Evolutionary conservation across 2,888 invertebrate genomes (phyloP).

Genomic region (Bursaphelenchus okinawaensis): DNA sequence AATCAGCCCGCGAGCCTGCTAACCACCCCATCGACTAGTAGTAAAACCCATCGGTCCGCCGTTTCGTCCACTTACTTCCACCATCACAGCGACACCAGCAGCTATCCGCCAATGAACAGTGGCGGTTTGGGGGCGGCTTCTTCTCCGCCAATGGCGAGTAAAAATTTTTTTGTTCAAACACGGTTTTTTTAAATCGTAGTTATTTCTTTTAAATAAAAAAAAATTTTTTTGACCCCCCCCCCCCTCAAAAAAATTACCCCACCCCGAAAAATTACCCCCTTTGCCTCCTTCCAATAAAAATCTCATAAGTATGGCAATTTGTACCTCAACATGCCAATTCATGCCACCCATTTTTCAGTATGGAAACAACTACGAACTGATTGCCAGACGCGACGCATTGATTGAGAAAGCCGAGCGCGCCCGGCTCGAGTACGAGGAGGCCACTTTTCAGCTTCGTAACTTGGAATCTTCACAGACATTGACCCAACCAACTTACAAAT

Average conservation of each 20-base stretch:
- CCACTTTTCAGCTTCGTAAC: not conserved
- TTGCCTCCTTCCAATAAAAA: no score
- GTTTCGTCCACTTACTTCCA: not conserved
- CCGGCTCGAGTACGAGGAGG: not conserved
- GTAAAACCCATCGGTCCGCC: not conserved
- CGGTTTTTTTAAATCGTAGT: no score
- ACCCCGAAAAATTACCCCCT: no score
- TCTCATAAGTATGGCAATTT: no score
- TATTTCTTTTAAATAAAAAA: no score
- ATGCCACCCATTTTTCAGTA: no score
- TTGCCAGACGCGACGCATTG: not conserved
- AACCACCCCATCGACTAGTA: not conserved
- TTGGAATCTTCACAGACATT: not conserved
- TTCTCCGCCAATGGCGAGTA: not conserved
- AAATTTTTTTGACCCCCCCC: no score
- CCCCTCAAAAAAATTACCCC: no score
- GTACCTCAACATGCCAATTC: no score
- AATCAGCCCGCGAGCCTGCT: not conserved
- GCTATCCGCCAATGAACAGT: not conserved
- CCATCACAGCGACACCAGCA: not conserved
- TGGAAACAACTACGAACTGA: not conserved
- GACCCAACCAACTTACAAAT: not conserved
- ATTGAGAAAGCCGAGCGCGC: not conserved
- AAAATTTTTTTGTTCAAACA: no score
- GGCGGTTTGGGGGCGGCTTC: not conserved